Conservation (phyloP, 2,888 invertebrate genomes). For the Pollenia angustigena region DNA sequence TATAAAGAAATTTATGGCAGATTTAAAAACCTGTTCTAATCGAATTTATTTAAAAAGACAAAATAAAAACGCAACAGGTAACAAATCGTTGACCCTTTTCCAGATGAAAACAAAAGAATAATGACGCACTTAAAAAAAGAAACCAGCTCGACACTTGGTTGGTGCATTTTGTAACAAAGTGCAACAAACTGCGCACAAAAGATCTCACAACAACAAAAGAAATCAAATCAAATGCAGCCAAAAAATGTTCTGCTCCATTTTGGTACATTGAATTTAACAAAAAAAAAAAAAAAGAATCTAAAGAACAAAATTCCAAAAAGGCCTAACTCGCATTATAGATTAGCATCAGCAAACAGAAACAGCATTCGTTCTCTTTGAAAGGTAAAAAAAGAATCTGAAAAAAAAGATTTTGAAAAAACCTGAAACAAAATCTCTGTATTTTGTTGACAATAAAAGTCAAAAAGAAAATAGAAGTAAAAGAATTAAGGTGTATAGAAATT, state of each 20-base stretch:
- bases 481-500: slow-evolving; percentile 50
- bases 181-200: slow-evolving; percentile 68
- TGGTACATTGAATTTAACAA: slow-evolving; percentile 7
- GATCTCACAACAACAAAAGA: slow-evolving; percentile 21
- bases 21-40: slow-evolving; percentile 68
- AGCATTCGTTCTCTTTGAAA: slow-evolving; percentile 30
- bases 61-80: slow-evolving; percentile 64
- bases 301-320: slow-evolving; percentile 14
- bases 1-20: slow-evolving; percentile 47
- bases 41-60: slow-evolving; percentile 32
- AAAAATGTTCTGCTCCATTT: slow-evolving; percentile 66
- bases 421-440: slow-evolving; percentile 25
- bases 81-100: slow-evolving; percentile 70
- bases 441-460: slow-evolving; percentile 58
- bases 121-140: neutral
- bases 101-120: neutral
- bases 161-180: slow-evolving; percentile 57
- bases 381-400: neutral
- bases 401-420: neutral
- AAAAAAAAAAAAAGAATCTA: slow-evolving; percentile 6
- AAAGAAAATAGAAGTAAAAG: slow-evolving; percentile 22
- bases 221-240: slow-evolving; percentile 62
- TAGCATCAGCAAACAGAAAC: slow-evolving; percentile 70
- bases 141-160: slow-evolving; percentile 47
- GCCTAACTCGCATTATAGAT: slow-evolving; percentile 41